Evolutionary conservation across 2,888 invertebrate species (phyloP).

Genomic region (Lacanobia wlatinum): DNA sequence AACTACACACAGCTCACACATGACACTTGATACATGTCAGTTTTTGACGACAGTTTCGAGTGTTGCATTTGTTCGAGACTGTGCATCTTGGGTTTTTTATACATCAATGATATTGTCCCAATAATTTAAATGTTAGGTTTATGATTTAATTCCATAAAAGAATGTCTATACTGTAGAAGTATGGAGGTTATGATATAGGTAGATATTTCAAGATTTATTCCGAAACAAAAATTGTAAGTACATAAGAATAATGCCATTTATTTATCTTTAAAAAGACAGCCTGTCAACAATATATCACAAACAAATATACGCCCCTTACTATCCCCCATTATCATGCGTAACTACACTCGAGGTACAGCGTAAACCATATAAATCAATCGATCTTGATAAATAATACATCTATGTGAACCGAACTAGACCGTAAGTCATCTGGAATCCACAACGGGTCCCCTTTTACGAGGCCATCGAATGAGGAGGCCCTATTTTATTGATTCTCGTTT

Average conservation of each 20-base stretch:
- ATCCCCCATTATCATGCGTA: conserved; percentile 8
- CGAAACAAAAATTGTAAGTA: neutral
- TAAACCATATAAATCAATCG: conserved; percentile 39
- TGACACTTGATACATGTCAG: too few relatives aligned
- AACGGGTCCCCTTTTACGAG: conserved; percentile 36
- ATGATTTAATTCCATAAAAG: too few relatives aligned
- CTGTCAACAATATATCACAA: conserved; percentile 4
- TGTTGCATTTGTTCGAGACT: too few relatives aligned
- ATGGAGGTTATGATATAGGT: too few relatives aligned
- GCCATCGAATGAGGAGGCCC: conserved; percentile 10
- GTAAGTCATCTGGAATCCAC: conserved; percentile 43
- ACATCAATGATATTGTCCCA: too few relatives aligned
- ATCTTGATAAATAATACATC: conserved; percentile 42
- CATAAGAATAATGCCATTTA: neutral
- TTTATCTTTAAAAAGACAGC: conserved; percentile 3
- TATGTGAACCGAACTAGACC: conserved; percentile 18
- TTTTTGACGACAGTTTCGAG: too few relatives aligned
- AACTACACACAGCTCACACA: too few relatives aligned
- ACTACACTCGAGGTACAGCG: conserved; percentile 1
- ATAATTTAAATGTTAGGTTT: too few relatives aligned
- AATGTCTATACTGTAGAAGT: too few relatives aligned
- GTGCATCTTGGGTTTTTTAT: too few relatives aligned
- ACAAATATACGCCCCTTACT: neutral
- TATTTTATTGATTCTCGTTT: conserved; percentile 34
- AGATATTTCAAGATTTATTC: too few relatives aligned